phyloP scores from a whole-genome alignment of 1,140 invertebrate species.

The Oncopodura yosiiana region DNA sequence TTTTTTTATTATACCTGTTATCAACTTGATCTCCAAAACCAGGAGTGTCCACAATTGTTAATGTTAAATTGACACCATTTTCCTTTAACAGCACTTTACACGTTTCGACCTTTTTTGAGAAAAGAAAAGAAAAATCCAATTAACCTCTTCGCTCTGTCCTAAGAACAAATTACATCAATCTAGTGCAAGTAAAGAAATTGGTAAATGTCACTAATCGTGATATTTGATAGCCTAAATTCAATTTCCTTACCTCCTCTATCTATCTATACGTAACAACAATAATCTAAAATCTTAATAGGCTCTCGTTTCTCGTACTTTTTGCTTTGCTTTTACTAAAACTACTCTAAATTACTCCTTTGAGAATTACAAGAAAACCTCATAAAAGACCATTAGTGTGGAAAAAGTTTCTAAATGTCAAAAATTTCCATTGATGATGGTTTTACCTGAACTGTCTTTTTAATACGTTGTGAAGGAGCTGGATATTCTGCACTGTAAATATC shows the following conservation, averaged over 20 bases:
- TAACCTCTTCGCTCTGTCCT: background rate
- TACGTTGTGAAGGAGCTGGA: conserved; percentile 75
- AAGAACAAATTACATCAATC: background rate
- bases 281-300: too few species aligned
- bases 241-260: too few species aligned
- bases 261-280: too few species aligned
- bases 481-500: conserved; percentile 88
- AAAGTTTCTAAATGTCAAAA: background rate
- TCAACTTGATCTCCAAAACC: conserved; percentile 59
- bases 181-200: too few species aligned
- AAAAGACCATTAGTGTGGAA: too few species aligned
- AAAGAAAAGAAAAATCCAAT: background rate
- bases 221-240: too few species aligned
- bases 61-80: conserved; percentile 52
- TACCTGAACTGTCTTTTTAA: conserved; percentile 76
- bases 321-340: too few species aligned
- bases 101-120: conserved; percentile 63
- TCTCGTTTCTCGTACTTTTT: too few species aligned
- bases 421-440: too few species aligned
- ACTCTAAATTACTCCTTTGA: too few species aligned
- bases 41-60: conserved; percentile 58
- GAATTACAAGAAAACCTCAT: too few species aligned
- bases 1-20: conserved; percentile 43
- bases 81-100: conserved; percentile 83
- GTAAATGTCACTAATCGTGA: too few species aligned